Conservation (phyloP, 2,797 vertebrate species). For the Aplochiton taeniatus region DNA sequence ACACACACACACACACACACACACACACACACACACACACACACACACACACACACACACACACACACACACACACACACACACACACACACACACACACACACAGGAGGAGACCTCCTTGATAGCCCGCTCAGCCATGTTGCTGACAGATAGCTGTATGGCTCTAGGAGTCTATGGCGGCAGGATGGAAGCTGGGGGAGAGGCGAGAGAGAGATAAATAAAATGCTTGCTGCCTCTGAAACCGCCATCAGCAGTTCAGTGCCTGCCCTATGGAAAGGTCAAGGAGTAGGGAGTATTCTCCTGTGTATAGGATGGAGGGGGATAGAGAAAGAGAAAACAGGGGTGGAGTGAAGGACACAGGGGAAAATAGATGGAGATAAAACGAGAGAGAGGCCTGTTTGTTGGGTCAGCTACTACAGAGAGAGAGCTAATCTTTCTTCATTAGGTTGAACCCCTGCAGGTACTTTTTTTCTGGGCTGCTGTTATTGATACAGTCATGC, state of each 20-base stretch:
- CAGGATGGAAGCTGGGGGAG: slow-evolving; percentile 29
- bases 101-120: too few relatives aligned
- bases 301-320: background rate
- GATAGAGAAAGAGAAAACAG: background rate
- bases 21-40: background rate
- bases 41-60: background rate
- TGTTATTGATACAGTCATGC: too few relatives aligned
- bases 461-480: too few relatives aligned
- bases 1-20: background rate
- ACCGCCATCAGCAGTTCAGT: slow-evolving; percentile 1
- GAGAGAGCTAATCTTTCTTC: too few relatives aligned
- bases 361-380: background rate
- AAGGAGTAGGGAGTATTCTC: slow-evolving; percentile 3
- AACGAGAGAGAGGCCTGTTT: slow-evolving; percentile 21
- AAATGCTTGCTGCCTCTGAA: background rate
- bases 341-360: background rate
- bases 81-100: slow-evolving; percentile 4
- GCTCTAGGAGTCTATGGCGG: slow-evolving; percentile 34
- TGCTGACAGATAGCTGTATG: slow-evolving; percentile 29
- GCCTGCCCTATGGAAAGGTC: slow-evolving; percentile 12
- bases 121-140: slow-evolving; percentile 3
- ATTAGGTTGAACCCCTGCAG: too few relatives aligned
- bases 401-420: slow-evolving; percentile 40
- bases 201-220: slow-evolving; percentile 13
- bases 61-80: slow-evolving; percentile 5